Evolutionary conservation across 2,797 vertebrate species (phyloP).

Genomic region (Avahi laniger): DNA sequence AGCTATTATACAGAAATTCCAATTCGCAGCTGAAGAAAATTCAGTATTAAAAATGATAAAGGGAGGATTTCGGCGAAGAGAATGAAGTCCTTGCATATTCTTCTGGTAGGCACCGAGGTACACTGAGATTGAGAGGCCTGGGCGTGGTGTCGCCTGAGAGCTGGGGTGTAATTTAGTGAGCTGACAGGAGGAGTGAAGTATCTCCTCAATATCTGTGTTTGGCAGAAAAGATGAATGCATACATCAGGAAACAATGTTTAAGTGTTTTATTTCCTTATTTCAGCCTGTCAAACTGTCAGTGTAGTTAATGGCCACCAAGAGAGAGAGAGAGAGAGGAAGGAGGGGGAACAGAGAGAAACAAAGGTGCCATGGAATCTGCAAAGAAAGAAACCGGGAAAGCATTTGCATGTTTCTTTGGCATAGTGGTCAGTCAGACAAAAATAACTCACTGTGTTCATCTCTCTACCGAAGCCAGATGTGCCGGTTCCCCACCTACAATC

Average conservation of each 20-base stretch:
- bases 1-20: conserved; percentile 62
- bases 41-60: conserved; percentile 51
- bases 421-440: conserved; percentile 52
- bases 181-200: conserved; percentile 92
- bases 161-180: conserved; percentile 88
- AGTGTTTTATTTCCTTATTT: conserved; percentile 89
- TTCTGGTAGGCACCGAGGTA: conserved; percentile 50
- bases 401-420: conserved; percentile 65
- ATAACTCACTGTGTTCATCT: not conserved
- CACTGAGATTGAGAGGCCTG: conserved; percentile 60
- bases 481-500: not conserved
- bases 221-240: conserved; percentile 93
- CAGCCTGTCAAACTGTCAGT: conserved; percentile 89
- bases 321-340: conserved; percentile 75
- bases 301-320: conserved; percentile 88
- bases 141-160: conserved; percentile 67
- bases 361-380: conserved; percentile 78
- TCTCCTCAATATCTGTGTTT: conserved; percentile 92
- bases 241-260: conserved; percentile 90
- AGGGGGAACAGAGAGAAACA: conserved; percentile 80
- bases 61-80: conserved; percentile 16
- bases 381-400: conserved; percentile 68
- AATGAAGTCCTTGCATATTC: not conserved
- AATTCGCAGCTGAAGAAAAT: conserved; percentile 53
- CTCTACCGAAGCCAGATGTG: not conserved